Evolutionary conservation across 1,140 invertebrate genomes (phyloP).

Genomic region (Phocides pigmalion): DNA sequence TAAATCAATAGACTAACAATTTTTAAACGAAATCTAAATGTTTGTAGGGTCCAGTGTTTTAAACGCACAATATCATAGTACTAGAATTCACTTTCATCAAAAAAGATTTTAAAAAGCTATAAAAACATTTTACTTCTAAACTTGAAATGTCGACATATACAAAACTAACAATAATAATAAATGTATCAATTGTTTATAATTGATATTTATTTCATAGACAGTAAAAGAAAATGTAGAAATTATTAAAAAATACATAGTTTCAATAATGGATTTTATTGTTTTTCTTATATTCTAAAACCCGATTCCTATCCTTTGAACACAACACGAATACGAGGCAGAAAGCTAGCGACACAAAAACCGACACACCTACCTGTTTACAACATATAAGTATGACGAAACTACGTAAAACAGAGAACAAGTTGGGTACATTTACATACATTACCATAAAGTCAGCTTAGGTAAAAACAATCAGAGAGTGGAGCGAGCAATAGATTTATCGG

Average conservation of each 20-base stretch:
- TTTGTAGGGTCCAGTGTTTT: constrained; percentile 82
- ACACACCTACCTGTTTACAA: constrained; percentile 30
- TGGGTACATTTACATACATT: constrained; percentile 48
- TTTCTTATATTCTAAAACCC: constrained; percentile 39
- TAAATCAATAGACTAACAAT: constrained; percentile 76
- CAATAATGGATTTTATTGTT: constrained; percentile 73
- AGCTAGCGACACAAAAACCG: constrained; percentile 17
- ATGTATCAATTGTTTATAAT: constrained; percentile 82
- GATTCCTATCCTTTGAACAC: constrained; percentile 10
- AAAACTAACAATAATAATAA: constrained; percentile 78
- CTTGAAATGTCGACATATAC: constrained; percentile 78
- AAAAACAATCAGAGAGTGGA: constrained; percentile 50
- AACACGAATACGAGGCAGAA: neutral
- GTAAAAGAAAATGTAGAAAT: constrained; percentile 80
- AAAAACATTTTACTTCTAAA: constrained; percentile 75
- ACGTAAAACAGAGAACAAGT: constrained; percentile 43
- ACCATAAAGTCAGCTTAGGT: constrained; percentile 41
- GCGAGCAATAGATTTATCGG: constrained; percentile 47
- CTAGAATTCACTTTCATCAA: constrained; percentile 80
- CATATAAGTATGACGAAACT: constrained; percentile 30
- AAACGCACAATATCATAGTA: constrained; percentile 82
- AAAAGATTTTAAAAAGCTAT: constrained; percentile 64
- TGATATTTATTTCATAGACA: constrained; percentile 81
- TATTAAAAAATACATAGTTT: constrained; percentile 82
- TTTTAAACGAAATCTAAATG: constrained; percentile 81